Evolutionary conservation across 2,113 vertebrate genomes (phyloP).

Genomic region (Mirza zaza): DNA sequence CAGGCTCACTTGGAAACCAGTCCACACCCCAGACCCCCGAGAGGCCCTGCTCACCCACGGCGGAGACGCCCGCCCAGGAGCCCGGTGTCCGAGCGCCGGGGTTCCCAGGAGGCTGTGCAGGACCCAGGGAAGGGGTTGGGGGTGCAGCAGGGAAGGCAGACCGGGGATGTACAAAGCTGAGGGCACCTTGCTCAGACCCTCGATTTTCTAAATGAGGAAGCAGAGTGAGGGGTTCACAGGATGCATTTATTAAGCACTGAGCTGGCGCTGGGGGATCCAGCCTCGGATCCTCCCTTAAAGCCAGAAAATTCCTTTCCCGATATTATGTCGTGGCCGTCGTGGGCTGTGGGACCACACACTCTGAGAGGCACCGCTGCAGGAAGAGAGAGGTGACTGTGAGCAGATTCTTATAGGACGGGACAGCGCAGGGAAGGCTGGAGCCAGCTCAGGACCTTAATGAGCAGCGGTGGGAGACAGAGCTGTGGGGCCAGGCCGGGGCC

Average conservation of each 20-base stretch:
- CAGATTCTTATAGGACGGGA: not conserved
- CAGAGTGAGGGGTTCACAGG: not conserved
- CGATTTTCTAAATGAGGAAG: not conserved
- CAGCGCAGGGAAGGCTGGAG: not conserved
- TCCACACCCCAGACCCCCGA: fast-evolving
- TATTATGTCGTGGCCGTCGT: not conserved
- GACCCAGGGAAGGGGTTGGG: not conserved
- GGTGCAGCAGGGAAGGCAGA: not conserved
- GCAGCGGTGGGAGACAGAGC: no score
- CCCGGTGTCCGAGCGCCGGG: not conserved
- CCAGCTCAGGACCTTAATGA: not conserved
- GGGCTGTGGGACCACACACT: fast-evolving
- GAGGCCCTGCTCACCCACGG: not conserved
- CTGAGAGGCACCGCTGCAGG: not conserved
- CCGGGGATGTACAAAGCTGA: not conserved
- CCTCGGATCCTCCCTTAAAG: not conserved
- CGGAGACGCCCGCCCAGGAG: not conserved
- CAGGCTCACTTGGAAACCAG: not conserved
- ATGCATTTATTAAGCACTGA: not conserved
- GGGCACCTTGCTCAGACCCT: not conserved
- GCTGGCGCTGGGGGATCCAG: not conserved
- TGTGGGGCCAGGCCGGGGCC: not conserved
- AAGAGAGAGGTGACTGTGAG: not conserved
- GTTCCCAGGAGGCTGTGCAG: not conserved
- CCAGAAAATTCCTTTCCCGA: not conserved